A percentile compares a stretch with the other conserved stretches of the same genome.
Conservation (phyloP, 2,113 vertebrate genomes). For the Poecile atricapillus region DNA sequence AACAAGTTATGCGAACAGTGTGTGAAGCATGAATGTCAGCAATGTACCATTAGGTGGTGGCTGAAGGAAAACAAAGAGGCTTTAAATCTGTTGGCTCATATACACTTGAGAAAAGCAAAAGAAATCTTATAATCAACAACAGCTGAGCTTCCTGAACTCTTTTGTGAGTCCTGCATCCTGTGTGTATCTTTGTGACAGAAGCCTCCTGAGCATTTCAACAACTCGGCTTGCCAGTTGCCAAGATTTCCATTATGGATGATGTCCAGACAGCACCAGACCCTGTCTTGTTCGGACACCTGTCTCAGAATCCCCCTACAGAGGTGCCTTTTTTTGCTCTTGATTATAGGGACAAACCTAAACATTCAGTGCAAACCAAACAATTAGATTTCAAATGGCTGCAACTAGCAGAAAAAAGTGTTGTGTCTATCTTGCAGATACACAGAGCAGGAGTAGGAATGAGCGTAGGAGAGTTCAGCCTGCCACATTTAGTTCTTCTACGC, state of each 20-base stretch:
- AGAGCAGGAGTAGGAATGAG: background rate
- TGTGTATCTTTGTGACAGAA: background rate
- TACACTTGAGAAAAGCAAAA: background rate
- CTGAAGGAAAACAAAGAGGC: background rate
- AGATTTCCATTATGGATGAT: background rate
- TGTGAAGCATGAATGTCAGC: background rate
- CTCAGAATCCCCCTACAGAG: background rate
- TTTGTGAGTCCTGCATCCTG: background rate
- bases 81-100: background rate
- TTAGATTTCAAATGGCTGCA: background rate
- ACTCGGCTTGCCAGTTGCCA: background rate
- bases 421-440: background rate
- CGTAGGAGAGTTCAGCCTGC: background rate
- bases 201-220: background rate
- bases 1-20: background rate
- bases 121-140: background rate
- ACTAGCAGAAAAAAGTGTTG: background rate
- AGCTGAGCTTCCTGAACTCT: background rate
- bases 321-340: background rate
- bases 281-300: background rate
- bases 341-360: background rate
- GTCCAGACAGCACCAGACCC: background rate
- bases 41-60: background rate
- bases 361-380: background rate
- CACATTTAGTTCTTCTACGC: accelerated